Base-by-base conservation (phyloP, 2,113 vertebrate species). In the Sardina pilchardus region DNA sequence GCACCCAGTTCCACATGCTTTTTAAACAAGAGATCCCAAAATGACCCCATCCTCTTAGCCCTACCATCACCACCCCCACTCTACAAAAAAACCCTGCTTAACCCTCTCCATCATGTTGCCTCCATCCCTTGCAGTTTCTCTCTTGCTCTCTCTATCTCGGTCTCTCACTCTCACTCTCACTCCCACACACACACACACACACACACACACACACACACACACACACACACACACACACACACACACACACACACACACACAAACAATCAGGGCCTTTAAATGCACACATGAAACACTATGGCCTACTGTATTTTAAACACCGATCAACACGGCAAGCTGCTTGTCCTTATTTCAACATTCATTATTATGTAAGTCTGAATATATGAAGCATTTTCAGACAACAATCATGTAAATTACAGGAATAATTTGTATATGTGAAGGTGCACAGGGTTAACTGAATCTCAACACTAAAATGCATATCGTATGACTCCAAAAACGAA, bases 11-110 rank as follows among this genome's bases (percentile, higher is more conserved):
- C 90, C 92, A 94, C 92, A 93, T 93, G 93, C 92, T 92, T 91
- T 92, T 88, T 93, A 93, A 93, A 94, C 91, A 90, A 94, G 86
- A 90, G 88, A 93, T 93, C 93, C 93, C 90, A 88, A 92, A 36
- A 78, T 36, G 71, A 78, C 71, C 71, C 63, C 30, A 36, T 78
- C 71, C 71, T 36, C 34, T 36, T 30, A 30, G 63, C 9, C 71
- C 34, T 10, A n/a, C n/a, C 63, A 26, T 26, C 63, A 71, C 71
- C 71, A 78, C 71, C 26, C 71, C 26, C 26, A 26, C 63, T 19
- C 4, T 12, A 67, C 30, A 3, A 78, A 34, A 75, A 75, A 36
- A 30, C 63, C 59, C 59, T 26, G 34, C 71, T 34, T 78, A 78
- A 78, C 71, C 71, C 71, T 78, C 30, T 78, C 71, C 71, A 78